A percentile compares a stretch with the other conserved stretches of the same genome.
Conservation (phyloP, 2,113 vertebrate species). For the Chloropsis hardwickii region DNA sequence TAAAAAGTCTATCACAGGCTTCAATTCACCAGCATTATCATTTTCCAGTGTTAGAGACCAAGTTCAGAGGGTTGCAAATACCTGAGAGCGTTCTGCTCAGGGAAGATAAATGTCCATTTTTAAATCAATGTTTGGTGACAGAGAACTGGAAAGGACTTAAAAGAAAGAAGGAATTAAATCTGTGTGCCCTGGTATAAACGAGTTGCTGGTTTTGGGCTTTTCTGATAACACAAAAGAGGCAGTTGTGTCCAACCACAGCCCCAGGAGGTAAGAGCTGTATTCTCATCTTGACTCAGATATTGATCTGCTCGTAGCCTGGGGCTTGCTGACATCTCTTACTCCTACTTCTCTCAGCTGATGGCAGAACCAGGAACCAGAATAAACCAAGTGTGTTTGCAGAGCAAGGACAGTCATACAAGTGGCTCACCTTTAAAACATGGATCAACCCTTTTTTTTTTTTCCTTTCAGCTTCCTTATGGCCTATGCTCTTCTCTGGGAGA, state of each 20-base stretch:
- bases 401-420: background rate
- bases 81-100: background rate
- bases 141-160: background rate
- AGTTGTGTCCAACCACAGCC: background rate
- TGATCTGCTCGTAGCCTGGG: background rate
- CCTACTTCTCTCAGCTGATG: background rate
- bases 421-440: background rate
- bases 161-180: slow-evolving; percentile 20
- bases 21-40: background rate
- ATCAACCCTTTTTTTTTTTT: background rate
- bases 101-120: slow-evolving; percentile 1
- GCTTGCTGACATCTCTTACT: background rate
- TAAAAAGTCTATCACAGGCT: background rate
- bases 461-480: background rate
- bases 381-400: background rate
- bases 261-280: background rate
- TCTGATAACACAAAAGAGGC: background rate
- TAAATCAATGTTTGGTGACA: background rate
- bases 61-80: background rate
- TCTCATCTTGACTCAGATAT: background rate
- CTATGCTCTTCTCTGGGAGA: background rate
- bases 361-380: background rate
- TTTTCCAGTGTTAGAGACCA: background rate
- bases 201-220: slow-evolving; percentile 1
- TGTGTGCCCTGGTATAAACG: background rate